These are phyloP conservation scores for Oscheius sp. DNA, from an alignment of 2,888 invertebrate species.

Conservation along the genomic window DNA sequence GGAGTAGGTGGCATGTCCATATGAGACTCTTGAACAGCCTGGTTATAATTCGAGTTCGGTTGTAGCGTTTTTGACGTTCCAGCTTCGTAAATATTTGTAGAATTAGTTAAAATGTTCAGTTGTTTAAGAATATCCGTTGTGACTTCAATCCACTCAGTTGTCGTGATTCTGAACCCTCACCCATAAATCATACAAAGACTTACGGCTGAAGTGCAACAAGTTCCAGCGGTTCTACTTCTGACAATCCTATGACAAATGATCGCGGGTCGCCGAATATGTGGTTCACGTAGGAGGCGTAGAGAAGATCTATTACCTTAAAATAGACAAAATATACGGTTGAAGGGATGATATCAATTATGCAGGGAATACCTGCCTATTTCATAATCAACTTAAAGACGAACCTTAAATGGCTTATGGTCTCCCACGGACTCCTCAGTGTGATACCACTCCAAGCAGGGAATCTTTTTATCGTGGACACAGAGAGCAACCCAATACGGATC, in stretches of 20 bases:
- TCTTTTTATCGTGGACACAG: constrained; percentile 45
- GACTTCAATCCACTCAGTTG: constrained; percentile 19
- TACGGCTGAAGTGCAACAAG: constrained; percentile 25
- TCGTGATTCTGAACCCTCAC: not conserved
- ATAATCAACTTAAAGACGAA: not conserved
- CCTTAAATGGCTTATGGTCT: constrained; percentile 36
- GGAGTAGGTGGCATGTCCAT: not conserved
- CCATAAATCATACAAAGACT: not conserved
- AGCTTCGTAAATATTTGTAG: constrained; percentile 2
- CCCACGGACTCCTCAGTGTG: constrained; percentile 25
- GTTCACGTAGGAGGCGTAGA: constrained; percentile 39
- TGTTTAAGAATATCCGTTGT: constrained; percentile 6
- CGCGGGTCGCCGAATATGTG: constrained; percentile 35
- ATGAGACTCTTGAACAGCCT: not conserved
- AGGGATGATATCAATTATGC: not conserved
- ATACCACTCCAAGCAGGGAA: constrained; percentile 49
- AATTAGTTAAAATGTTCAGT: not conserved
- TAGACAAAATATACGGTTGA: not conserved
- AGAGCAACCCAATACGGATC: constrained; percentile 45
- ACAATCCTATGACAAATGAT: constrained; percentile 40
- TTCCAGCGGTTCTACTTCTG: constrained; percentile 37
- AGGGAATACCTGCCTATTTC: not conserved
- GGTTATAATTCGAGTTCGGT: not conserved
- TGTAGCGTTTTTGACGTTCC: not conserved
- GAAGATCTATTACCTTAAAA: constrained; percentile 33